phyloP scores from a whole-genome alignment of 2,888 invertebrate genomes.

The Drosophila limbata region DNA sequence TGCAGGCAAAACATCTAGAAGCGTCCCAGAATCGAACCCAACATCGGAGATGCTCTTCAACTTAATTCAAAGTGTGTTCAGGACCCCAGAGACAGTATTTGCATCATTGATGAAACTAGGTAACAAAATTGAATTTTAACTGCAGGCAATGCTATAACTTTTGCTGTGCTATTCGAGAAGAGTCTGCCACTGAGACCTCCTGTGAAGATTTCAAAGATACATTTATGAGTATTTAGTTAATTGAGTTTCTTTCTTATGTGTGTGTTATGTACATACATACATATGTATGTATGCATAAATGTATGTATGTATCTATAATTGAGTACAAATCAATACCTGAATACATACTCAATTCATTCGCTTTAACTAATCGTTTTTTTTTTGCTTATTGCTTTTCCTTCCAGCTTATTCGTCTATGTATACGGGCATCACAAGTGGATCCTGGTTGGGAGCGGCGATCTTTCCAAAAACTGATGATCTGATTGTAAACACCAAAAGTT shows the following conservation, averaged over 20 bases:
- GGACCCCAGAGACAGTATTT: no score
- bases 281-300: no score
- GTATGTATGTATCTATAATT: no score
- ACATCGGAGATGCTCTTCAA: no score
- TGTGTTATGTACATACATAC: neutral
- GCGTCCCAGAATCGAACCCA: no score
- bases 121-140: no score
- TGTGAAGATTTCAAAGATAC: neutral
- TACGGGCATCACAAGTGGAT: conserved; percentile 18
- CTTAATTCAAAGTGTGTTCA: no score
- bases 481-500: conserved; percentile 36
- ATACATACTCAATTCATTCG: neutral
- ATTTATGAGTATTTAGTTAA: neutral
- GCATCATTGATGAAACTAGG: no score
- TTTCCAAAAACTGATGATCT: conserved; percentile 14
- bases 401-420: conserved; percentile 6
- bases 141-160: no score
- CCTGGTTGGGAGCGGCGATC: conserved; percentile 27
- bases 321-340: neutral
- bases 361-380: conserved; percentile 10
- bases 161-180: neutral
- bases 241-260: neutral
- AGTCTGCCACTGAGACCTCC: neutral
- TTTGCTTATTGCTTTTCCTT: neutral
- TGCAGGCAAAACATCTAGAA: no score